Evolutionary conservation across 2,797 vertebrate species (phyloP), one percentile per base, ranked within the genome.

Genomic region (Spinibarbus caldwelli): DNA sequence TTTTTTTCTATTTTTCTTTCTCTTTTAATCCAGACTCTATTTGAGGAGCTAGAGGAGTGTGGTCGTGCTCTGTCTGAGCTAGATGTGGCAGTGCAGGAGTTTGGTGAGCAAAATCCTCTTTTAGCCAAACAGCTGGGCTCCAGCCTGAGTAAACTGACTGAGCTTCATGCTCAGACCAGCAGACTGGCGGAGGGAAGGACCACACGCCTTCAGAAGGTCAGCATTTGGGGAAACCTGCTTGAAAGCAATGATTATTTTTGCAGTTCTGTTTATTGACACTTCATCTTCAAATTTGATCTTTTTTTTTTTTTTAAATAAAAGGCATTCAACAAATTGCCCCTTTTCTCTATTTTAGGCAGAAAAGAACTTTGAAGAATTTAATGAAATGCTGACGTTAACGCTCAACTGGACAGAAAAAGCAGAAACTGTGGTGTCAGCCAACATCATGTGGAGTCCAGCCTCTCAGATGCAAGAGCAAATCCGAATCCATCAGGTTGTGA

Each of bases 401-500:
- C 43, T 97, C 92, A 95, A 95, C 87, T 99, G 98, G 98, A 95
- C 94, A 2, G 97, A 99, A 80, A 99, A 98, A 93, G 97, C 98
- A 23, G 96, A 97, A 89, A 91, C 94, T 89, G 92, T 99, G 83
- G 93, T 96, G 19, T 94, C 94, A 0, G 93, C 95, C 62, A 94
- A 93, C 81, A 96, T 99, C 83, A 88, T 92, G 6, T 99, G 98
- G 98, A 97, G 95, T 93, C 96, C 97, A 84, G 95, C 97, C 0
- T 94, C 94, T 80, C 97, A 97, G 84, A 96, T 99, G 91, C 97
- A 96, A 90, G 98, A 99, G 89, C 98, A 99, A 90, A 96, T 97
- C 87, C 94, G 96, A 91, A 94, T 95, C 15, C 96, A 99, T 90
- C 97, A 99, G 97, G 98, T 99, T 90, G 91, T 19, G 47, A 29